Evolutionary conservation across 2,797 vertebrate species (phyloP).

Genomic region (Sciurus carolinensis): DNA sequence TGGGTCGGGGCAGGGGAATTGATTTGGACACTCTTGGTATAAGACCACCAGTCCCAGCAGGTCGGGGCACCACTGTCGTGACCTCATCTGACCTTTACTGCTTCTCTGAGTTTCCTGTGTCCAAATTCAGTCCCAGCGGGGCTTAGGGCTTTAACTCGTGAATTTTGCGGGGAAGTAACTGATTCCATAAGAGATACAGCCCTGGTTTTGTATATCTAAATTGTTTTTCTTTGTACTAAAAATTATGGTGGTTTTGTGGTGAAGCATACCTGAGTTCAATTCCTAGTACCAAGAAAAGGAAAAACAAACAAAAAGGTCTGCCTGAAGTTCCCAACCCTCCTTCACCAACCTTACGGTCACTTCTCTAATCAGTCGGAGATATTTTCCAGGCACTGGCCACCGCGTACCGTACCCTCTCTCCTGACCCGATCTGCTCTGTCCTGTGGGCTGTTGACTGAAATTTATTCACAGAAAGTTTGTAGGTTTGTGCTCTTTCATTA

Average conservation of each 20-base stretch:
- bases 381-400: background rate
- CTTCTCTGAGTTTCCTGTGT: background rate
- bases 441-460: background rate
- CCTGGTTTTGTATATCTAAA: background rate
- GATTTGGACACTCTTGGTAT: background rate
- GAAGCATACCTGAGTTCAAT: too few relatives aligned
- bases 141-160: background rate
- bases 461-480: slow-evolving; percentile 20
- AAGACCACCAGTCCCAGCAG: too few relatives aligned
- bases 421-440: background rate
- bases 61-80: background rate
- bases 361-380: background rate
- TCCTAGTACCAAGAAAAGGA: too few relatives aligned
- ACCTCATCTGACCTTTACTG: background rate
- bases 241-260: background rate
- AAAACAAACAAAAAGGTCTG: too few relatives aligned
- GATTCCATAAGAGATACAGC: too few relatives aligned
- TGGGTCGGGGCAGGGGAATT: background rate
- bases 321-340: background rate
- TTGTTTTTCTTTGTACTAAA: background rate
- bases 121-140: background rate
- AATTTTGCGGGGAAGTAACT: background rate
- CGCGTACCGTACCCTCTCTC: background rate
- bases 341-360: background rate
- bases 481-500: slow-evolving; percentile 36